Conservation (phyloP, 2,113 vertebrate species). For the Phylloscopus trochilus region DNA sequence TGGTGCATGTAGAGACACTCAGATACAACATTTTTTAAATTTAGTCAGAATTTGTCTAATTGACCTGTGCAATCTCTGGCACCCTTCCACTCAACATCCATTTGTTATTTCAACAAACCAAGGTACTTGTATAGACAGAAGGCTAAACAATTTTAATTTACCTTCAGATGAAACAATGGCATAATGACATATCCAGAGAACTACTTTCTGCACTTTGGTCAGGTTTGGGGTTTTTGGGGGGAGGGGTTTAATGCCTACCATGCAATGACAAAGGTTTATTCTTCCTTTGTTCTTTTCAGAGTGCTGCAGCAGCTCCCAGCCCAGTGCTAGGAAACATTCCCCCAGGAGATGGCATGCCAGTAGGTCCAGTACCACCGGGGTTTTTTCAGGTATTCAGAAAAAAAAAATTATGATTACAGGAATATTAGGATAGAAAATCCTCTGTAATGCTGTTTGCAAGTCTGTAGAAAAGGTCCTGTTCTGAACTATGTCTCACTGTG, state of each 20-base stretch:
- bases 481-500: slow-evolving; percentile 27
- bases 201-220: slow-evolving; percentile 39
- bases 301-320: slow-evolving; percentile 94
- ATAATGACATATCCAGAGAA: background rate
- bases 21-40: background rate
- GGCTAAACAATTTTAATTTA: background rate
- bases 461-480: slow-evolving; percentile 51
- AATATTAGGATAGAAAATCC: slow-evolving; percentile 65
- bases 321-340: slow-evolving; percentile 95
- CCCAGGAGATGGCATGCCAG: slow-evolving; percentile 97
- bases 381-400: slow-evolving; percentile 94
- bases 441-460: slow-evolving; percentile 30
- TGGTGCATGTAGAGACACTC: background rate
- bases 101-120: slow-evolving; percentile 1
- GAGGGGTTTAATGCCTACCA: slow-evolving; percentile 61
- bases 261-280: slow-evolving; percentile 81
- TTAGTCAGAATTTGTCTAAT: background rate
- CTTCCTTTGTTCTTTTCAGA: slow-evolving; percentile 85
- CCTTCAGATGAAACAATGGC: background rate
- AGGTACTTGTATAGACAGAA: background rate
- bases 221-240: background rate
- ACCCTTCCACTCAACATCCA: background rate
- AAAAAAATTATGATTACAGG: slow-evolving; percentile 68
- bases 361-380: slow-evolving; percentile 94
- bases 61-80: background rate